phyloP scores from a whole-genome alignment of 2,888 invertebrate genomes.

The Volucella inflata region DNA sequence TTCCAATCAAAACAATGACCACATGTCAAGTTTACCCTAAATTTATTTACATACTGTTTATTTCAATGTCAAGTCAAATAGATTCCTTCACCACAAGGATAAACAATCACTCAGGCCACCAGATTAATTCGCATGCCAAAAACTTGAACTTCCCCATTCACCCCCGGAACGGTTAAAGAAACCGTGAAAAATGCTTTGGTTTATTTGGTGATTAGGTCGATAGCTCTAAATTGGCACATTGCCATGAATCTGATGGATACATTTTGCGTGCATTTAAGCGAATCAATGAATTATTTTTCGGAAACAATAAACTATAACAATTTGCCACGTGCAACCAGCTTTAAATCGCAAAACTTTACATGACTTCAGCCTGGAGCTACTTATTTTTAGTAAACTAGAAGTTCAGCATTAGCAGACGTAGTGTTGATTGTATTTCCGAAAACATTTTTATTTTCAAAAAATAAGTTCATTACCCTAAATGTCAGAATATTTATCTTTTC shows the following conservation, averaged over 20 bases:
- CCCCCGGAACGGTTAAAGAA: background rate
- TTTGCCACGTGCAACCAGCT: slow-evolving; percentile 19
- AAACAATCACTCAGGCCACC: slow-evolving; percentile 42
- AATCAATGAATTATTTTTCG: slow-evolving; percentile 19
- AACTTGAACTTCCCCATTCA: slow-evolving; percentile 41
- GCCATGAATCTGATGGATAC: slow-evolving; percentile 20
- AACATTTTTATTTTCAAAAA: background rate
- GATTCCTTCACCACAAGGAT: slow-evolving; percentile 33
- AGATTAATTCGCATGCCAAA: slow-evolving; percentile 25
- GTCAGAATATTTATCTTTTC: too few relatives aligned
- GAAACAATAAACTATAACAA: slow-evolving; percentile 43
- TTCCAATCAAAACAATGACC: slow-evolving; percentile 1
- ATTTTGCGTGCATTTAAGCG: slow-evolving; percentile 16
- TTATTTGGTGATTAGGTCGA: slow-evolving; percentile 1
- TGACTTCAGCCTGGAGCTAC: too few relatives aligned
- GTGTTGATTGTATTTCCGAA: background rate
- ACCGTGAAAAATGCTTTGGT: background rate
- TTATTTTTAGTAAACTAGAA: background rate
- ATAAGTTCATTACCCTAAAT: background rate
- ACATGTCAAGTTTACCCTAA: slow-evolving; percentile 20
- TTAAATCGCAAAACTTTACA: too few relatives aligned
- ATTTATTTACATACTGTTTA: slow-evolving; percentile 49
- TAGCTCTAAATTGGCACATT: slow-evolving; percentile 29
- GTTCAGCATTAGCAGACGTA: slow-evolving; percentile 2
- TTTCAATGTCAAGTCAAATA: slow-evolving; percentile 42